These are phyloP conservation scores for Lasioglossum malachurum DNA, from an alignment of 2,888 invertebrate genomes.

Conservation along the genomic window DNA sequence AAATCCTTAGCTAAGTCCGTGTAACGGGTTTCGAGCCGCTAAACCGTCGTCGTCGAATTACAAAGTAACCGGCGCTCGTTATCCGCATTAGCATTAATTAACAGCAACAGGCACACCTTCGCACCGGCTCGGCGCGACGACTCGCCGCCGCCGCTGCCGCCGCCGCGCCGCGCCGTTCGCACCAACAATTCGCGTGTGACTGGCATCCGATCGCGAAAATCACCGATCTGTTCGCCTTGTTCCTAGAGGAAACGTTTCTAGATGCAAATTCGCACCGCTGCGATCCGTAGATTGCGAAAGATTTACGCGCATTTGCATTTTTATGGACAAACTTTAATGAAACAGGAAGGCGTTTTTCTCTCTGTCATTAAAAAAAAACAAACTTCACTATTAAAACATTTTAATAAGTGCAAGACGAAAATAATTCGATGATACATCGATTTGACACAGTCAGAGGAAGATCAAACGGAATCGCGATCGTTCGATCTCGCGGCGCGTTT, in stretches of 20 bases:
- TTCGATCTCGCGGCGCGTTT: background rate
- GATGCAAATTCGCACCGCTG: background rate
- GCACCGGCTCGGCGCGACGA: slow-evolving; percentile 20
- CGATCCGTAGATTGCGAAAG: background rate
- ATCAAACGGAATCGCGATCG: background rate
- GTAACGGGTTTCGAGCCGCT: slow-evolving; percentile 67
- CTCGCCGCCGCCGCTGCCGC: background rate
- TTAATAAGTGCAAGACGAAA: background rate
- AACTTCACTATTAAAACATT: background rate
- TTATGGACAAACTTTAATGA: background rate
- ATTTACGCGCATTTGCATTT: slow-evolving; percentile 1
- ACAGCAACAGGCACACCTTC: slow-evolving; percentile 50
- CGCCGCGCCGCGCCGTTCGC: slow-evolving; percentile 2
- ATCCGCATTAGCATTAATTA: slow-evolving; percentile 71
- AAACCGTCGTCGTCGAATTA: slow-evolving; percentile 66
- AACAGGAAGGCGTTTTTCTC: too few relatives aligned
- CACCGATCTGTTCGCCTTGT: background rate
- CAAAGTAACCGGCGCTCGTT: slow-evolving; percentile 70
- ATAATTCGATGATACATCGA: background rate
- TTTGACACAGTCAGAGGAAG: background rate
- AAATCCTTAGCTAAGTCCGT: slow-evolving; percentile 63
- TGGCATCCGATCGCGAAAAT: slow-evolving; percentile 7
- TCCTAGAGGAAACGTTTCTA: background rate
- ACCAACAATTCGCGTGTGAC: slow-evolving; percentile 7
- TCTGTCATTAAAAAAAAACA: too few relatives aligned